Conservation (phyloP, 1,140 invertebrate species). For the Sitophilus oryzae region DNA sequence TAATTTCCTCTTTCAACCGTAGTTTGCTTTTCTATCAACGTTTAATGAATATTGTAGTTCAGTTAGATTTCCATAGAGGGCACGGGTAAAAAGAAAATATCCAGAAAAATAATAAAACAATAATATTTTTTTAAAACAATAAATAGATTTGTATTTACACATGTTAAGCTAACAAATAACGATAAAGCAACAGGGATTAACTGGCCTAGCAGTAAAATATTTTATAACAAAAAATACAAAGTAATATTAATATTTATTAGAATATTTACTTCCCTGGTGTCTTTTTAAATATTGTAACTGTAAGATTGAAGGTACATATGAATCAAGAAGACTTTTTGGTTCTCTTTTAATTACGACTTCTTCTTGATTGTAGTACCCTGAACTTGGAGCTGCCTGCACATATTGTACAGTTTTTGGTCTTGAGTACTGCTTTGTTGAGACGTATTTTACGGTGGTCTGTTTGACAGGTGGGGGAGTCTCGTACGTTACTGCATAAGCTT, state of each 20-base stretch:
- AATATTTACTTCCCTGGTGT: conserved; percentile 8
- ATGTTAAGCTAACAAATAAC: neutral
- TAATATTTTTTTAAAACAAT: neutral
- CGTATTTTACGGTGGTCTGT: conserved; percentile 12
- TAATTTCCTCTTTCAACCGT: no score
- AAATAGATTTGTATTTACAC: neutral
- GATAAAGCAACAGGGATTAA: neutral
- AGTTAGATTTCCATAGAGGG: no score
- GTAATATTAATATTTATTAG: conserved; percentile 16
- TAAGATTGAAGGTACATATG: conserved; percentile 36
- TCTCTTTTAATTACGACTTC: conserved; percentile 25
- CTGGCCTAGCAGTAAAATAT: neutral
- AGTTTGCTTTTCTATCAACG: no score
- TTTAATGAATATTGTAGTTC: no score
- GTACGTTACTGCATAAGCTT: conserved; percentile 18
- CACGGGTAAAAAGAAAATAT: no score
- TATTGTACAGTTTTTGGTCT: conserved; percentile 12
- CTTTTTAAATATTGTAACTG: conserved; percentile 36
- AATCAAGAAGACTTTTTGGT: conserved; percentile 37
- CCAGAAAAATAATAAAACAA: neutral
- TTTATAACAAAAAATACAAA: neutral
- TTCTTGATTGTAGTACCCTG: conserved; percentile 2
- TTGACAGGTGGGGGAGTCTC: conserved; percentile 13
- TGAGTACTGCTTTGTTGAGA: conserved; percentile 1
- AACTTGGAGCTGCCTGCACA: conserved; percentile 5